Evolutionary conservation across 2,888 invertebrate species (phyloP), one percentile per base, ranked within the genome.

Genomic region (Miltochrista miniata): DNA sequence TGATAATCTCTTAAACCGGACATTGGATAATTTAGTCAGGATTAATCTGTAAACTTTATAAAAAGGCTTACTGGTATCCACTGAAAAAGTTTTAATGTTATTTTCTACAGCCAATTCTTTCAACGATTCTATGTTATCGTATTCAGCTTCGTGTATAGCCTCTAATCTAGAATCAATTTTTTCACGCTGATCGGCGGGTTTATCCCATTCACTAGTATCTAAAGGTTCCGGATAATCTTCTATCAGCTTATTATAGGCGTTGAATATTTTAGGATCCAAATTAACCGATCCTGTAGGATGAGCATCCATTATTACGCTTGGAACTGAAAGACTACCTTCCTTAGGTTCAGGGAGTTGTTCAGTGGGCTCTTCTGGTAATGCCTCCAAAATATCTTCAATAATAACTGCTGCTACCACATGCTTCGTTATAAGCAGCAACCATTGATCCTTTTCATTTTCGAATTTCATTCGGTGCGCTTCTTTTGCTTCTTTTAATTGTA

Each of bases 301-400:
- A 43, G 90, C 85, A 62, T 93, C 93, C 9, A 87, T 85, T 33
- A 85, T 84, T n/a, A 83, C 76, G 48, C 92, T 92, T 56, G 87
- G 85, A 45, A 38, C 48, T 8, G 81, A 79, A 15, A 55, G 12
- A 34, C 18, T 52, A 12, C 34, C 39, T 13, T n/a, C 13, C 36
- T 24, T 13, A 15, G 11, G 13, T 14, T 15, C 13, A 7, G 18
- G 33, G 7, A 14, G 14, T 11, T 11, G 38, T 31, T 31, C 31
- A 38, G 15, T 10, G 7, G 15, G 11, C 7, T 45, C 37, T 10
- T 18, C 43, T 50, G 60, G 68, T 30, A 70, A 50, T 10, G 61
- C 70, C 2, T 79, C 77, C 14, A 87, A 52, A 51, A 90, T 63
- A 44, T 89, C 87, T 35, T 87, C 80, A 11, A 76, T 68, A 56